Conservation (phyloP, 1,140 invertebrate species). For the Drosophila tropicalis region DNA sequence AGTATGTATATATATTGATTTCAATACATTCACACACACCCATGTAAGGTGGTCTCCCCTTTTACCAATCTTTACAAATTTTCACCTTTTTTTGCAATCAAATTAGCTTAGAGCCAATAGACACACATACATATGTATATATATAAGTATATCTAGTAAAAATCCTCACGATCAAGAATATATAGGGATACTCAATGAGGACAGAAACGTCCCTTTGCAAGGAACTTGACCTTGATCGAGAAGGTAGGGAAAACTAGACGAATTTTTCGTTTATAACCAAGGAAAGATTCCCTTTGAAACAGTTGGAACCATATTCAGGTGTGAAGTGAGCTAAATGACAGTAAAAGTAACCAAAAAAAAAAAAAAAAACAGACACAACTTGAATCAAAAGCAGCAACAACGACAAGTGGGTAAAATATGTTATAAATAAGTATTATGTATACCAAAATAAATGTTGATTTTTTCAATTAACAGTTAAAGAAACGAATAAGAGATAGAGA, state of each 20-base stretch:
- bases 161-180: too few species aligned
- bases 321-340: conserved; percentile 69
- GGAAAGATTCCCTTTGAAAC: background rate
- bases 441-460: conserved; percentile 57
- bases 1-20: too few species aligned
- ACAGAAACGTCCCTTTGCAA: too few species aligned
- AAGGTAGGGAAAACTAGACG: too few species aligned
- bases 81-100: conserved; percentile 3
- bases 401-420: conserved; percentile 45
- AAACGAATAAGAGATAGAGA: background rate
- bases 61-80: background rate
- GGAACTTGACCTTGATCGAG: too few species aligned
- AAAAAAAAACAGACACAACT: background rate
- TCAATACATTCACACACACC: too few species aligned
- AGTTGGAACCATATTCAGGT: conserved; percentile 25
- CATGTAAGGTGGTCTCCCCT: too few species aligned
- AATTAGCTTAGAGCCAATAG: background rate
- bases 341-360: conserved; percentile 57
- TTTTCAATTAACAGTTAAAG: conserved; percentile 74
- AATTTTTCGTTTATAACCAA: too few species aligned
- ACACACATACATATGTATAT: conserved; percentile 5
- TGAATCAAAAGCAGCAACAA: conserved; percentile 2
- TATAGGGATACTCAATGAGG: too few species aligned
- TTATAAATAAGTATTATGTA: conserved; percentile 50
- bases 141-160: too few species aligned